Conservation (phyloP, 2,888 invertebrate species). For the Drosophila pseudotakahashii region DNA sequence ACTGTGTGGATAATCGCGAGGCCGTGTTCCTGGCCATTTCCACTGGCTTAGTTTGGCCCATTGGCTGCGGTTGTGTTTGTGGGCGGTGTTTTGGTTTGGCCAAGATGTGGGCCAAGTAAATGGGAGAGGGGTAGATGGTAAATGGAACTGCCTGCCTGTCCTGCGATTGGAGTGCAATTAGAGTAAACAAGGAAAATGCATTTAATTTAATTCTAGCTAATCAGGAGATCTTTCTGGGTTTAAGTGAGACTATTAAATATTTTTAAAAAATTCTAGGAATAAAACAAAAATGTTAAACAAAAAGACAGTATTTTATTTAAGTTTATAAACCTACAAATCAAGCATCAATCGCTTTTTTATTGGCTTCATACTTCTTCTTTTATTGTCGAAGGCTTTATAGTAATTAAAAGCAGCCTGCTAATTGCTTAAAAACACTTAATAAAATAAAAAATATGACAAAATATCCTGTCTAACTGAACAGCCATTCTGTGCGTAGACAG, state of each 20-base stretch:
- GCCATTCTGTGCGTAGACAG: slow-evolving; percentile 1
- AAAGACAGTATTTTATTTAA: too few species aligned
- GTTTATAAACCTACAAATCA: too few species aligned
- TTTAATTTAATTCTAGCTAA: background rate
- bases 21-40: slow-evolving; percentile 44
- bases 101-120: slow-evolving; percentile 19
- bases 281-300: too few species aligned
- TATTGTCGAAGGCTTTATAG: too few species aligned
- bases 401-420: slow-evolving; percentile 4
- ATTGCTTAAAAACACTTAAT: background rate
- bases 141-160: slow-evolving; percentile 24
- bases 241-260: background rate
- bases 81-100: slow-evolving; percentile 18
- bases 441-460: slow-evolving; percentile 8
- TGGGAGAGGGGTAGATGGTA: too few species aligned
- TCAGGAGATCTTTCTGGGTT: background rate
- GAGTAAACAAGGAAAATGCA: background rate
- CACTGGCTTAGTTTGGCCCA: slow-evolving; percentile 52
- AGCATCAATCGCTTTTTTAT: too few species aligned
- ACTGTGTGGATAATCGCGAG: slow-evolving; percentile 65
- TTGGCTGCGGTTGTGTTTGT: slow-evolving; percentile 23
- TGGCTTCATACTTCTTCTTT: too few species aligned
- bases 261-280: too few species aligned
- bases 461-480: slow-evolving; percentile 20
- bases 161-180: slow-evolving; percentile 50